Base-by-base conservation (phyloP, 2,888 invertebrate genomes). In the Portevinia maculata region DNA sequence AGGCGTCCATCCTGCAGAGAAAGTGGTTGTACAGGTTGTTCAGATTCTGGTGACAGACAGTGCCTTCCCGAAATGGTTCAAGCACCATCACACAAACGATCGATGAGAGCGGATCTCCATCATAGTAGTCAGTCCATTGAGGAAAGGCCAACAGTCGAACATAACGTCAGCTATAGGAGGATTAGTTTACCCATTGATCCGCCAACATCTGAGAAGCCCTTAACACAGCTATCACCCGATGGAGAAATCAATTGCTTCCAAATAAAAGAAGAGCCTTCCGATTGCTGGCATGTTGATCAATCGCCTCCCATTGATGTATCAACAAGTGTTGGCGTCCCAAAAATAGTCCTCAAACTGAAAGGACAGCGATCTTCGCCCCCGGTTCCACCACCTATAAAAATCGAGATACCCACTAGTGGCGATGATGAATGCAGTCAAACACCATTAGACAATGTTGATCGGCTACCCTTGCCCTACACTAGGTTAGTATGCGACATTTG, bases 401-500 rank as follows among this genome's bases (percentile, higher is more conserved):
- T 55, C 50, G 85, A 74, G 85, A 78, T 78, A 6, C 57, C 64
- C 0, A 53, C 41, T 37, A 81, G 52, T 53, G 76, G 71, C 34
- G 83, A 73, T 0, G 73, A 75, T 6, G 88, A 86, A 21, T 76
- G 85, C n/a, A 76, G 79, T 19, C 89, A 93, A 73, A 93, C 93
- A 74, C 75, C 79, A 24, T 44, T 67, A 11, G 70, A 85, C n/a
- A 65, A 53, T 21, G 37, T 48, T 9, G 85, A 90, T 32, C 88
- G 86, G 24, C 24, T 24, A 24, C 24, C 24, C 67, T 87, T 91
- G 91, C 90, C 93, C 65, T 96, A 95, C 89, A 95, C 95, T 21
- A 95, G 96, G 46, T 91, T 96, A 85, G 93, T 95, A 9, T 96
- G 96, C 90, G 96, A 96, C 90, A 92, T 96, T 88, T 96, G 96